Evolutionary conservation across 2,113 vertebrate species (phyloP), one percentile per base, ranked within the genome.

Genomic region (Synchiropus splendidus): DNA sequence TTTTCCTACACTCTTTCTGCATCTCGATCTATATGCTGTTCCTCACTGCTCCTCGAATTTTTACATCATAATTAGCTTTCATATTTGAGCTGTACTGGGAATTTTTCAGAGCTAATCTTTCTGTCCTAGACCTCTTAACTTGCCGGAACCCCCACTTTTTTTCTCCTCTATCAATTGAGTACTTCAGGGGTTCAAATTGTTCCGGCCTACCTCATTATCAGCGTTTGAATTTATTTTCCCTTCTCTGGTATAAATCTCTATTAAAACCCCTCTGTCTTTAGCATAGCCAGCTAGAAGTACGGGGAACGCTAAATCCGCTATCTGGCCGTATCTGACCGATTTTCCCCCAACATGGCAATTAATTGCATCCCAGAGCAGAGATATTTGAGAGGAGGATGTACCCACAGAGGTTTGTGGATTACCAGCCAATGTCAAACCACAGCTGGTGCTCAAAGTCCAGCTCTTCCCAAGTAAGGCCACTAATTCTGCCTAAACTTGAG

Each of bases 121-220:
- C 78, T 86, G 79, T 89, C 85, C 85, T 87, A 85, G 84, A 88
- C 82, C 79, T 88, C 82, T 84, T 86, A 85, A 84, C 45, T 56
- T 85, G 70, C 75, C 54, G 52, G 77, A 87, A 80, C 64, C 78
- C 32, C 42, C 34, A 9, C 12, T 31, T 44, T 49, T 73, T 49
- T 45, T 40, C 65, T 78, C 63, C 64, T 64, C 46, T 82, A 67
- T 79, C 77, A 83, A 74, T 81, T 86, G 76, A 83, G 75, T 74
- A 79, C 81, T 64, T 75, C 77, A 79, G 80, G 80, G 78, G 79
- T 88, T 90, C 80, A 89, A 87, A 86, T 83, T 84, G 75, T 86
- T 82, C 83, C 87, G 69, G 75, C 77, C 80, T 79, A 79, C 76
- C 85, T 90, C 85, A 90, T 92, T 90, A 89, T 89, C 80, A 86